Evolutionary conservation across 2,797 vertebrate species (phyloP).

Genomic region (Naso thynnoides): DNA sequence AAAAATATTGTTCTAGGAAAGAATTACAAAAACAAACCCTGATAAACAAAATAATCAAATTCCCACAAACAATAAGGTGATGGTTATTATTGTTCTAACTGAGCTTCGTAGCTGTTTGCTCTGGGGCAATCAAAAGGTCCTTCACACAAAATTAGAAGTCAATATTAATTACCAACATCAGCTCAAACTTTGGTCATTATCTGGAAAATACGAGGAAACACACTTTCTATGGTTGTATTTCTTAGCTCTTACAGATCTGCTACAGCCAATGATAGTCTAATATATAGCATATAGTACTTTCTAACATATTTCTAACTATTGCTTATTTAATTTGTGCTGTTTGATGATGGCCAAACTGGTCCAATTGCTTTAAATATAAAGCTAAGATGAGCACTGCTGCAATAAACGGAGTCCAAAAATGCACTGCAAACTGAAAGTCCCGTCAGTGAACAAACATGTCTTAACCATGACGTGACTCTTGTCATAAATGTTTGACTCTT

Average conservation of each 20-base stretch:
- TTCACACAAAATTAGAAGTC: slow-evolving; percentile 28
- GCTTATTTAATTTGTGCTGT: neutral
- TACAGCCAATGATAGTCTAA: neutral
- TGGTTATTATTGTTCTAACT: slow-evolving; percentile 30
- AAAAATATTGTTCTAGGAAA: slow-evolving; percentile 50
- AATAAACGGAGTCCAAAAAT: too few species aligned
- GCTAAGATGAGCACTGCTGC: neutral
- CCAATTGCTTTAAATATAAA: neutral
- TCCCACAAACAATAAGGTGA: slow-evolving; percentile 19
- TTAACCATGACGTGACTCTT: too few species aligned
- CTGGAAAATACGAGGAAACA: neutral
- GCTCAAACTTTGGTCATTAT: neutral
- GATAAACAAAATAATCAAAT: slow-evolving; percentile 24
- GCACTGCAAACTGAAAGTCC: too few species aligned
- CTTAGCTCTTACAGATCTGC: neutral
- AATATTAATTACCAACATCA: slow-evolving; percentile 1
- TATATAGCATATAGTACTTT: neutral
- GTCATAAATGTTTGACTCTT: too few species aligned
- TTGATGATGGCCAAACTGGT: neutral
- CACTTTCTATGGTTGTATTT: neutral
- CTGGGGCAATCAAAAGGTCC: slow-evolving; percentile 25
- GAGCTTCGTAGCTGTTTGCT: slow-evolving; percentile 35
- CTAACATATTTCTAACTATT: neutral
- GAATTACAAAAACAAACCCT: slow-evolving; percentile 47
- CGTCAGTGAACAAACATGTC: too few species aligned